Conservation (phyloP, 2,113 vertebrate species). For the Meles meles region DNA sequence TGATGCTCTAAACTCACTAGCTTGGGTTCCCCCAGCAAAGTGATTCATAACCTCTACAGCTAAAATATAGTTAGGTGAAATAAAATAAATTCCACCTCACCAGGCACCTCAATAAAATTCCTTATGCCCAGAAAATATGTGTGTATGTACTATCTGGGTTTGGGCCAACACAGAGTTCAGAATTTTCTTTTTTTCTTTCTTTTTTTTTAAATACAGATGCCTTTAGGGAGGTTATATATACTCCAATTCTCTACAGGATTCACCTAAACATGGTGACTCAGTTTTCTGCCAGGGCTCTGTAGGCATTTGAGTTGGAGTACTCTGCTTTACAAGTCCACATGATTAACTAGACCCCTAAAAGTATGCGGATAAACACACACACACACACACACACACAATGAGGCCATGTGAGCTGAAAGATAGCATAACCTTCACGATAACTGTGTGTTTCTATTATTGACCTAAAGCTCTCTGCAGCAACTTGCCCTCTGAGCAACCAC, state of each 20-base stretch:
- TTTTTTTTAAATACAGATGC: background rate
- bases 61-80: background rate
- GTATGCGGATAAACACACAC: background rate
- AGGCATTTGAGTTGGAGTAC: background rate
- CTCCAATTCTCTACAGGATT: background rate
- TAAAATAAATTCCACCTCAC: background rate
- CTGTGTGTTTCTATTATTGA: background rate
- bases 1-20: background rate
- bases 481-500: background rate
- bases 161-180: background rate
- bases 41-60: background rate
- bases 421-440: background rate
- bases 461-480: background rate
- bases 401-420: background rate
- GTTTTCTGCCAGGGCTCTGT: background rate
- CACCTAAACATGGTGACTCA: background rate
- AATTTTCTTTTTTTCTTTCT: background rate
- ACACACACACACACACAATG: background rate
- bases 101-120: background rate
- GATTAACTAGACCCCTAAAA: background rate
- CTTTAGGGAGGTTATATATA: background rate
- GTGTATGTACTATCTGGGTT: background rate
- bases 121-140: background rate
- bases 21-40: background rate
- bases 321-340: background rate